Evolutionary conservation across 2,113 vertebrate genomes (phyloP).

Genomic region (Gambusia holbrooki): DNA sequence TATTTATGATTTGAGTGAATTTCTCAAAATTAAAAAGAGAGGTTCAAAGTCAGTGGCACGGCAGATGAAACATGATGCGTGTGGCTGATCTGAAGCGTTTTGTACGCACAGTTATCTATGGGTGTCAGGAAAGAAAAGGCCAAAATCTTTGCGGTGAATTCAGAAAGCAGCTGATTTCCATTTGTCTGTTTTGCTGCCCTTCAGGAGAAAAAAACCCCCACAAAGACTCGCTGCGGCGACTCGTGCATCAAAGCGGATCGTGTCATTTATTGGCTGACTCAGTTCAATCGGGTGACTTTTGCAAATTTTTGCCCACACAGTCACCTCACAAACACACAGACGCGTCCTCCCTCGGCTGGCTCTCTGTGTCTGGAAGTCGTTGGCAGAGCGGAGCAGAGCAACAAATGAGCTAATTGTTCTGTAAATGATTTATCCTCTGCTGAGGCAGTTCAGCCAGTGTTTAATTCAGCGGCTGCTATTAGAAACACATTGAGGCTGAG

Average conservation of each 20-base stretch:
- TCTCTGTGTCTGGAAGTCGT: constrained; percentile 74
- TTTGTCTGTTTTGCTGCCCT: constrained; percentile 4
- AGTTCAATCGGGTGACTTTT: constrained; percentile 9
- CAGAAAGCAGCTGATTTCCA: constrained; percentile 37
- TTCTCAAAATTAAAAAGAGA: constrained; percentile 33
- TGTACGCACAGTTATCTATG: constrained; percentile 37
- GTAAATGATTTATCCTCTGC: constrained; percentile 79
- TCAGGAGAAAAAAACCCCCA: background rate
- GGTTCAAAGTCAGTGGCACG: constrained; percentile 6
- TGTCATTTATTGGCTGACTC: constrained; percentile 14
- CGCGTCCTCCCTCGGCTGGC: constrained; percentile 36
- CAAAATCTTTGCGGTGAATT: constrained; percentile 33
- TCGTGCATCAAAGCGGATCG: background rate
- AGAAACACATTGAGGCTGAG: constrained; percentile 76
- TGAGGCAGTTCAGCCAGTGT: constrained; percentile 71
- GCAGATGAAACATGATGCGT: constrained; percentile 21
- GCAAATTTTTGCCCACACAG: constrained; percentile 12
- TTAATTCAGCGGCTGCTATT: constrained; percentile 78
- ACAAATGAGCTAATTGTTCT: constrained; percentile 81
- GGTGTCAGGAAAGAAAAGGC: constrained; percentile 45
- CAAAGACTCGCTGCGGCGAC: background rate
- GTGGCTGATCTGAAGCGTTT: constrained; percentile 33
- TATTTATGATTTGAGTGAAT: constrained; percentile 37
- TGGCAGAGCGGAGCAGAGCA: constrained; percentile 69
- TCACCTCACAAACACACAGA: constrained; percentile 24